A percentile compares a stretch with the other conserved stretches of the same genome.
Conservation (phyloP, 2,113 vertebrate species). For the Strix uralensis region DNA sequence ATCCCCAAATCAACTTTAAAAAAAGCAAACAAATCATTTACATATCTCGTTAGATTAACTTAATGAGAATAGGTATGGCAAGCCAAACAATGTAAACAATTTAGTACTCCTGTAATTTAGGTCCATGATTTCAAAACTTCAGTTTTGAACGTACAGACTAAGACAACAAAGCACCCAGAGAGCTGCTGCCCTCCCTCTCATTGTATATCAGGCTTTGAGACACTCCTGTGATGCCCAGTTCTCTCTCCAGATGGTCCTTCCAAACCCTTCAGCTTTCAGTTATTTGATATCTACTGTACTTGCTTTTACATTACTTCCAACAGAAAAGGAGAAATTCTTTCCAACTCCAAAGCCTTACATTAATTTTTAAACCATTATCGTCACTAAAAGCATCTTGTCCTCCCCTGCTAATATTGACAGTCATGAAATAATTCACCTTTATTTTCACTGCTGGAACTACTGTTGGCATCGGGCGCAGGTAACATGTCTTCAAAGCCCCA, state of each 20-base stretch:
- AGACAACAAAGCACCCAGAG: not conserved
- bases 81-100: not conserved
- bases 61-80: not conserved
- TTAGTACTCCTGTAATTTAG: not conserved
- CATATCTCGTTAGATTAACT: not conserved
- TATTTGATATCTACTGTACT: not conserved
- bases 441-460: slow-evolving; percentile 84
- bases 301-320: not conserved
- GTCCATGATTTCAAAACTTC: not conserved
- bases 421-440: slow-evolving; percentile 82
- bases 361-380: not conserved
- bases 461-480: slow-evolving; percentile 89
- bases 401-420: not conserved
- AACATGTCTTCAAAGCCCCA: slow-evolving; percentile 99
- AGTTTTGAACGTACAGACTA: not conserved
- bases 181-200: not conserved
- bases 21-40: not conserved
- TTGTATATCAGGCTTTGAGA: not conserved
- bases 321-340: not conserved
- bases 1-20: not conserved
- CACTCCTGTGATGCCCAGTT: not conserved
- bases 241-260: not conserved
- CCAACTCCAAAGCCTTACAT: not conserved
- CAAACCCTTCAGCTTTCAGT: not conserved
- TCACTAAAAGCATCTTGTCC: not conserved